A percentile compares a stretch with the other conserved stretches of the same genome.
These are phyloP conservation scores for Zenarchopterus dispar DNA, from an alignment of 2,797 vertebrate species.

Conservation along the genomic window DNA sequence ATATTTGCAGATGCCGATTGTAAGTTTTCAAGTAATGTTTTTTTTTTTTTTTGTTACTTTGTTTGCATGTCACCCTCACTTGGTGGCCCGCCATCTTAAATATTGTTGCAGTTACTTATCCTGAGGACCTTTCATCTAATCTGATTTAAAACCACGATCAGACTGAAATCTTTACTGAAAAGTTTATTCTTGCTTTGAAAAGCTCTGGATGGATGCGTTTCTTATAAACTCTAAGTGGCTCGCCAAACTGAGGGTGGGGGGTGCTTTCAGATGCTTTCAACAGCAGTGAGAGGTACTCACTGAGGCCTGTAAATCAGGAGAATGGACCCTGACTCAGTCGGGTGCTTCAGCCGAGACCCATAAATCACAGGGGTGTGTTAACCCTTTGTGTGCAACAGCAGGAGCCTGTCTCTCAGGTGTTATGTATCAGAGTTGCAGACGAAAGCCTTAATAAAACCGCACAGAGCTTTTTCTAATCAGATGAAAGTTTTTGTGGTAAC, in stretches of 20 bases:
- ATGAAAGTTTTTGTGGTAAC: conserved; percentile 1
- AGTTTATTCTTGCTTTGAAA: conserved; percentile 57
- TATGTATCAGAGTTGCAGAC: conserved; percentile 71
- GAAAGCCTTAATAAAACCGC: conserved; percentile 34
- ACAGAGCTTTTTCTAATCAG: conserved; percentile 7
- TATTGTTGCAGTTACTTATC: conserved; percentile 25
- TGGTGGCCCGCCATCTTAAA: conserved; percentile 45
- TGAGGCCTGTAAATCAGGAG: conserved; percentile 82
- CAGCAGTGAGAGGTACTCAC: conserved; percentile 78
- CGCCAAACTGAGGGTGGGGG: conserved; percentile 68
- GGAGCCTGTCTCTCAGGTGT: conserved; percentile 78
- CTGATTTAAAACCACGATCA: conserved; percentile 13
- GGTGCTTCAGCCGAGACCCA: conserved; percentile 76
- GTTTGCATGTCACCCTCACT: not conserved
- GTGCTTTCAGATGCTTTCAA: conserved; percentile 83
- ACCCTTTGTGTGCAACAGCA: conserved; percentile 76
- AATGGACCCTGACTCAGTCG: conserved; percentile 79
- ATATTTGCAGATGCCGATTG: conserved; percentile 99
- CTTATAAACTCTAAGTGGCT: conserved; percentile 73
- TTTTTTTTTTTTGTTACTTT: conserved; percentile 23
- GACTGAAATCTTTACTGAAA: conserved; percentile 23
- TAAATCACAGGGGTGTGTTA: conserved; percentile 84
- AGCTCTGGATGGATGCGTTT: conserved; percentile 71
- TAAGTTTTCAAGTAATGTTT: conserved; percentile 82
- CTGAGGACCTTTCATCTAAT: too few relatives aligned